A percentile compares a stretch with the other conserved stretches of the same genome.
Evolutionary conservation across 2,888 invertebrate species (phyloP).

Genomic region (Trissonchulus latispiculum): DNA sequence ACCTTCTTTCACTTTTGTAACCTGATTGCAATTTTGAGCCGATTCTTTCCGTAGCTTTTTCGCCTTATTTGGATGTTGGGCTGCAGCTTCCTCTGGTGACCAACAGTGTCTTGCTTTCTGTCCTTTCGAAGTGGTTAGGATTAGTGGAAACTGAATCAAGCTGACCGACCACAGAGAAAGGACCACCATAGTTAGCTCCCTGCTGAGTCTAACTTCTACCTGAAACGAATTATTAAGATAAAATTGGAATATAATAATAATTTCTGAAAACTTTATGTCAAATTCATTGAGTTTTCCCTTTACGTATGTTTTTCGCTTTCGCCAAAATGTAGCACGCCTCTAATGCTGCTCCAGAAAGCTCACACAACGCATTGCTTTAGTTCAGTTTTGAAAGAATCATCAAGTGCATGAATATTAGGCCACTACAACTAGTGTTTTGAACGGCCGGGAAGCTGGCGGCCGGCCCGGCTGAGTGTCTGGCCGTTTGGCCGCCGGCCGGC

Average conservation of each 20-base stretch:
- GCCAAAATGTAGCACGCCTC: too few species aligned
- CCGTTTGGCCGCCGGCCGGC: too few species aligned
- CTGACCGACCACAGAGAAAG: slow-evolving; percentile 85
- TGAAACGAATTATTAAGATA: slow-evolving; percentile 66
- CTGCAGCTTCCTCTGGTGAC: neutral
- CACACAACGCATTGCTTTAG: too few species aligned
- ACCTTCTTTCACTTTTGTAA: neutral
- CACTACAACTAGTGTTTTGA: too few species aligned
- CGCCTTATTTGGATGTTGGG: too few species aligned
- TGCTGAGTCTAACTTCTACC: slow-evolving; percentile 66
- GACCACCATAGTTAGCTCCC: slow-evolving; percentile 67
- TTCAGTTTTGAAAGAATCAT: too few species aligned
- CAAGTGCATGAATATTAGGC: too few species aligned
- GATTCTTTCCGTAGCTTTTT: neutral
- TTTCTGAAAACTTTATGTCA: slow-evolving; percentile 49
- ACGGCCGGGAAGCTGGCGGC: too few species aligned
- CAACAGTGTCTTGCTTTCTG: slow-evolving; percentile 30
- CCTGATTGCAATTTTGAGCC: neutral
- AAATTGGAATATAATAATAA: too few species aligned
- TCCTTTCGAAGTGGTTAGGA: slow-evolving; percentile 66
- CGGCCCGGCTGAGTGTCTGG: too few species aligned
- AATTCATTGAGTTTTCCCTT: slow-evolving; percentile 55
- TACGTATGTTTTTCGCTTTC: slow-evolving; percentile 64
- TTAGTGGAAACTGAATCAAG: slow-evolving; percentile 83
- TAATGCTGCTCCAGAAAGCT: too few species aligned